Conservation (phyloP, 2,888 invertebrate genomes). For the Leptura quadrifasciata region DNA sequence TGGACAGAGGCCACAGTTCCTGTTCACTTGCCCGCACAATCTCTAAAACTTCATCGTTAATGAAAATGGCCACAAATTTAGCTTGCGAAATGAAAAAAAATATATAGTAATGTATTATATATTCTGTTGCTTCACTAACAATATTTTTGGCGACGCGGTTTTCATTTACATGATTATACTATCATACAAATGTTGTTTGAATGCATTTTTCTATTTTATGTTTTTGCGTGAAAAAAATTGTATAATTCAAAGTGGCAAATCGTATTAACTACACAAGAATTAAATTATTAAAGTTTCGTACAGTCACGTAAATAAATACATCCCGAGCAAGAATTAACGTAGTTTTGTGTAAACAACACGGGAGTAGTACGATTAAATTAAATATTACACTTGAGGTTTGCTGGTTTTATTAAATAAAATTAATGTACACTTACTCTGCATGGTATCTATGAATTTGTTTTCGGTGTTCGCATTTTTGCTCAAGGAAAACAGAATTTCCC, state of each 20-base stretch:
- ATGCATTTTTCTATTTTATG: background rate
- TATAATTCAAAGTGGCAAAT: background rate
- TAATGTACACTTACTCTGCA: conserved; percentile 40
- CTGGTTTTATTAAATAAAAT: conserved; percentile 48
- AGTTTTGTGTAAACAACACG: conserved; percentile 1
- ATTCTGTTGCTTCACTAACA: no score
- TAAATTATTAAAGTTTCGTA: background rate
- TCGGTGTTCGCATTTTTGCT: conserved; percentile 48
- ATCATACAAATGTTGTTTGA: background rate
- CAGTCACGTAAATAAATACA: conserved; percentile 3
- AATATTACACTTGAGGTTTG: conserved; percentile 51
- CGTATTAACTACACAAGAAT: background rate
- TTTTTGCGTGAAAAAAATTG: background rate
- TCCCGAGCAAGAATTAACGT: background rate
- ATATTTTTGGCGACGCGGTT: no score
- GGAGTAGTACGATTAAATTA: background rate
- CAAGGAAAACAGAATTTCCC: conserved; percentile 66
- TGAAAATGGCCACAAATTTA: no score
- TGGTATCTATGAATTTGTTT: conserved; percentile 40
- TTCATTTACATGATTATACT: background rate
- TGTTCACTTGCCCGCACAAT: no score
- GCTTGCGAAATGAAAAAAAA: no score
- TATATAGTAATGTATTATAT: no score
- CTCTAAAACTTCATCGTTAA: no score
- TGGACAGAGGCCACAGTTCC: no score